These are phyloP conservation scores for Quiscalus mexicanus DNA, from an alignment of 2,113 vertebrate genomes.

Conservation along the genomic window DNA sequence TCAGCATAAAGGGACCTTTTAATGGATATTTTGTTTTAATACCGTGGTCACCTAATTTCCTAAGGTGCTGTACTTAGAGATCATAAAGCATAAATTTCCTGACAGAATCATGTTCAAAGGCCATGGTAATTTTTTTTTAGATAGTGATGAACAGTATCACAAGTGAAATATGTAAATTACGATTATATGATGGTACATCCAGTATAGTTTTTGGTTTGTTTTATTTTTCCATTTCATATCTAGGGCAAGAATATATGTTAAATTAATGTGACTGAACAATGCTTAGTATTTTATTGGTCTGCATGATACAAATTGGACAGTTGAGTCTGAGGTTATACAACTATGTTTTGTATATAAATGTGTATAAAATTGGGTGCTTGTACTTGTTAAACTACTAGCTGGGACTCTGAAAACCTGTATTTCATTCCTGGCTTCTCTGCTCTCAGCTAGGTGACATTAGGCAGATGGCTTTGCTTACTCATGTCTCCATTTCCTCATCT, in stretches of 20 bases:
- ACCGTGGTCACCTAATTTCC: neutral
- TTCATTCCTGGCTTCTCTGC: neutral
- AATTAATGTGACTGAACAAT: neutral
- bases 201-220: neutral
- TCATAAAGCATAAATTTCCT: neutral
- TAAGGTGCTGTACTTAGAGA: neutral
- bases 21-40: neutral
- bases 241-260: neutral
- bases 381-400: neutral
- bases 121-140: neutral
- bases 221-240: neutral
- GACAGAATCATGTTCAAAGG: neutral
- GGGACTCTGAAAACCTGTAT: neutral
- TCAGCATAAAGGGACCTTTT: neutral
- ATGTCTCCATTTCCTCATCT: neutral
- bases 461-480: constrained; percentile 26
- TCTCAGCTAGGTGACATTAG: constrained; percentile 23
- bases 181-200: neutral
- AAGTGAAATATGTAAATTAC: neutral
- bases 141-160: neutral
- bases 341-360: neutral
- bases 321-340: neutral
- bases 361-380: neutral
- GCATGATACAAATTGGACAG: neutral
- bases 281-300: neutral